Base-by-base conservation (phyloP, 92 coral and sea anemone genomes). In the Blastomussa wellsi region DNA sequence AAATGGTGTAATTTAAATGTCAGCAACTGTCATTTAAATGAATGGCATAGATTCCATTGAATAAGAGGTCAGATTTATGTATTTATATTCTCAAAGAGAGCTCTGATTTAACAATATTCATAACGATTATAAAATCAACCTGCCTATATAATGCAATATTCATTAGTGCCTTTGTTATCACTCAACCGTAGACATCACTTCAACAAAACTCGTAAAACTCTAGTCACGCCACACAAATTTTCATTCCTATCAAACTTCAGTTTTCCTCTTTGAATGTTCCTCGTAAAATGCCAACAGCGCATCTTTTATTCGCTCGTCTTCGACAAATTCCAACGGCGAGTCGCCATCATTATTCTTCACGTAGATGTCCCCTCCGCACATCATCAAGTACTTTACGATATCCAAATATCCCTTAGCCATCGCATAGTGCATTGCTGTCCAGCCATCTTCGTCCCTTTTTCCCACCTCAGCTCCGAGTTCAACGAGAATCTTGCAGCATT, bases 381-480 rank as follows among this genome's bases (percentile, higher is more conserved):
- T 73, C 31, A 95, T 91, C 82, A 95, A 86, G 33, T 88, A 74
- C 70, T 94, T 90, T 13, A 94, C 98, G 19, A 95, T 80, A 31
- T 95, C 97, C 86, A 91, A 73, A 64, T 93, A 90, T 72, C 94
- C 96, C 53, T 86, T 88, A 0, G 98, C 97, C 84, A 95, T 84
- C 42, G 98, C 97, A 71, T 91, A 95, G 55, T 95, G 98, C 90
- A 93, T 80, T 3, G 98, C 96, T 0, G 98, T 93, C 98, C 98
- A 95, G 12, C 97, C 98, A 68, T 95, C 98, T 15, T 88, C 83
- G 79, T 93, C 98, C 36, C 86, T 76, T 72, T 90, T 79, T 47
- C 78, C 78, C 68, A 90, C 95, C 42, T 92, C 95, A 24, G 95
- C 96, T 38, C 94, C 93, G 7, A 90, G 91, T 15, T 93, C 84